Evolutionary conservation across 2,888 invertebrate species (phyloP), one percentile per base, ranked within the genome.

Genomic region (Caenorhabditis sinica): DNA sequence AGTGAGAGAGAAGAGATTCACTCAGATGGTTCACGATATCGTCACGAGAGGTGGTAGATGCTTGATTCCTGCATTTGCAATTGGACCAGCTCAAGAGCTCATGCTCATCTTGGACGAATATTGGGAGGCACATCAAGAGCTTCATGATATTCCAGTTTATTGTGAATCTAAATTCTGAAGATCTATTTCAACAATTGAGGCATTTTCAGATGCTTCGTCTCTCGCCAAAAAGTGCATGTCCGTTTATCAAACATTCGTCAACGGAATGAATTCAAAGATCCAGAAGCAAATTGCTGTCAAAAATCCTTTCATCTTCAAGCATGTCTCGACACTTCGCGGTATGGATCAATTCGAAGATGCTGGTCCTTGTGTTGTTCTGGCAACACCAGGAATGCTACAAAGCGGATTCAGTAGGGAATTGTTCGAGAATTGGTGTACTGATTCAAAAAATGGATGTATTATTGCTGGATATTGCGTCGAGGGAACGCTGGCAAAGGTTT

Each of bases 351-450:
- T 99, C 94, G 98, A 99, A 91, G 99, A 99, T 93, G 96, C 98
- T 76, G 99, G 99, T 0, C 99, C 99, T 0, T 99, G 98, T 93
- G 98, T 99, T n/a, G 96, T 99, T 33, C 96, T 99, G 96, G 99
- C 99, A 1, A 97, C 97, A 0, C 99, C 99, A 0, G 99, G 99
- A 93, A 99, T 99, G 98, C 96, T 99, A 96, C 99, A 99, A 94
- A 97, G 96, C 91, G 99, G 99, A 0, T 94, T 99, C 28, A 98
- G 97, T 0, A 94, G 98, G 43, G 99, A 99, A 93, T 95, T 99
- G 61, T 99, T 99, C 94, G 99, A 99, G 94, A 96, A 95, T 13
- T 99, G 99, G 99, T 99, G 99, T 93, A 96, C 97, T 0, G 98
- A 99, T 94, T 95, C 97, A 13, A 97, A 98, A 93, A 99, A 99